phyloP scores from a whole-genome alignment of 2,797 vertebrate species.

The Myotis daubentonii region DNA sequence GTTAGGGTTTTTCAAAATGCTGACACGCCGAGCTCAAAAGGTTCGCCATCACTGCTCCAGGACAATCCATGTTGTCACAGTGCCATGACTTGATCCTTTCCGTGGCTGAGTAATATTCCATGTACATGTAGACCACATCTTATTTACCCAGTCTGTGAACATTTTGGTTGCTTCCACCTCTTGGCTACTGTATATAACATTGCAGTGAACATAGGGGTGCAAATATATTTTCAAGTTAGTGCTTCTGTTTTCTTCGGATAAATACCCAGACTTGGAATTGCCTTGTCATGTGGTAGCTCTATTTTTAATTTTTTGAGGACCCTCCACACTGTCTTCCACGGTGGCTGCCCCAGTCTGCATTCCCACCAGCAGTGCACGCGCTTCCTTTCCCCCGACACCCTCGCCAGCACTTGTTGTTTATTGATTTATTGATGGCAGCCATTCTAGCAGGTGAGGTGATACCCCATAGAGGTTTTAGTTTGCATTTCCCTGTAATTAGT shows the following conservation, averaged over 20 bases:
- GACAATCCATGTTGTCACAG: too few species aligned
- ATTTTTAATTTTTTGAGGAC: neutral
- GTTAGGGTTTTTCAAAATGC: too few species aligned
- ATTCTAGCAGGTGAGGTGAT: neutral
- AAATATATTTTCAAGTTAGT: neutral
- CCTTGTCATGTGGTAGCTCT: neutral
- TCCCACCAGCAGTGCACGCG: neutral
- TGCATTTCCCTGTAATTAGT: neutral
- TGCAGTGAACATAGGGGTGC: neutral
- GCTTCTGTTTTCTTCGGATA: neutral
- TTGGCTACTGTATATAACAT: neutral
- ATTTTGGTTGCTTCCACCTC: neutral
- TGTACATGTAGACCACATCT: accelerated
- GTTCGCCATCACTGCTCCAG: too few species aligned
- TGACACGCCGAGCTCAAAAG: too few species aligned
- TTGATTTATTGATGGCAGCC: neutral
- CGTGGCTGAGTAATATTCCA: neutral
- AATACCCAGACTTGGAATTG: neutral
- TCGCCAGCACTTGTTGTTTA: neutral
- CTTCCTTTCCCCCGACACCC: neutral
- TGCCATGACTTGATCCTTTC: neutral
- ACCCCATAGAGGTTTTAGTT: too few species aligned
- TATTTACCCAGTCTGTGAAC: neutral
- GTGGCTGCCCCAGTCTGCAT: too few species aligned
- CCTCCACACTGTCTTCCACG: neutral